These are phyloP conservation scores for Orchesella cincta DNA, from an alignment of 1,140 invertebrate species.

Conservation along the genomic window DNA sequence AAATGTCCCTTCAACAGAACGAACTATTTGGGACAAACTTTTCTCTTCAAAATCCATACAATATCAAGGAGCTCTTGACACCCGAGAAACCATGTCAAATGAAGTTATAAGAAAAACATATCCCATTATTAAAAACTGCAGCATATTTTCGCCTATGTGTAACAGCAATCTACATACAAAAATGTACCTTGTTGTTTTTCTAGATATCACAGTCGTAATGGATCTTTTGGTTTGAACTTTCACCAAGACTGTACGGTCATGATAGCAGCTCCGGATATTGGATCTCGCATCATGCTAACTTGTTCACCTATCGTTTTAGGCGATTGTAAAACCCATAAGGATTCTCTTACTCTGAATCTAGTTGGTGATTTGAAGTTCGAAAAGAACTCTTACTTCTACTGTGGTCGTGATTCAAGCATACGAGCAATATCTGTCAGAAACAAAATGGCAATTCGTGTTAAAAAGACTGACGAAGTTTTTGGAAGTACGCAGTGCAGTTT, in stretches of 20 bases:
- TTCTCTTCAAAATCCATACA: too few species aligned
- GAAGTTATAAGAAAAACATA: too few species aligned
- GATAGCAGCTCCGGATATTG: slow-evolving; percentile 35
- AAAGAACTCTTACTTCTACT: slow-evolving; percentile 48
- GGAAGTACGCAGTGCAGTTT: neutral
- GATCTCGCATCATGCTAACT: slow-evolving; percentile 39
- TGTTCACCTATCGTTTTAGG: slow-evolving; percentile 40
- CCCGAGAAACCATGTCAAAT: too few species aligned
- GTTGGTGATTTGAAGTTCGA: slow-evolving; percentile 46
- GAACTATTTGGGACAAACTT: too few species aligned
- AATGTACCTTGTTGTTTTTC: too few species aligned
- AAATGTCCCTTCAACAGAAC: too few species aligned
- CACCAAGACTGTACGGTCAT: slow-evolving; percentile 41
- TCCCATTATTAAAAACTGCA: too few species aligned
- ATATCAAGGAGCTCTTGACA: too few species aligned
- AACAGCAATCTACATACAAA: too few species aligned
- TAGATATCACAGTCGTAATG: neutral
- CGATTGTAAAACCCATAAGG: slow-evolving; percentile 41
- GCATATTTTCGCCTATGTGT: too few species aligned
- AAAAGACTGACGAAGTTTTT: slow-evolving; percentile 22
- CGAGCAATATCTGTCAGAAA: slow-evolving; percentile 38
- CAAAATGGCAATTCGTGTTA: slow-evolving; percentile 40
- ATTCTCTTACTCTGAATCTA: slow-evolving; percentile 43
- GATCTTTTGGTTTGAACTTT: slow-evolving; percentile 46
- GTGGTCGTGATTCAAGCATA: slow-evolving; percentile 36